These are phyloP conservation scores for Phocoena sinus DNA, from an alignment of 2,113 vertebrate genomes.

Conservation along the genomic window DNA sequence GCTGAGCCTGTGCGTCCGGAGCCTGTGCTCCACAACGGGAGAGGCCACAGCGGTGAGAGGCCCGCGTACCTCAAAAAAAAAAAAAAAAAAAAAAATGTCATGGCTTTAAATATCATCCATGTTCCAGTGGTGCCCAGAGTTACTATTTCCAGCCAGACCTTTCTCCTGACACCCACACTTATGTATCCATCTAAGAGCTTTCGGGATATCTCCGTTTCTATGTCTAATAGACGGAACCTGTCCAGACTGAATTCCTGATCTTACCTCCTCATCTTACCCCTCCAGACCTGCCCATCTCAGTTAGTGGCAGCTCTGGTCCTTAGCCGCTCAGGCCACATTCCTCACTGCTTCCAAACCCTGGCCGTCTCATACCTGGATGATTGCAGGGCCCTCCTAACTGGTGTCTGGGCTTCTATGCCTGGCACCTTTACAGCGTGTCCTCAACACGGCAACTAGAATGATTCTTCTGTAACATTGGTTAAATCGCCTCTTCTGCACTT, in stretches of 20 bases:
- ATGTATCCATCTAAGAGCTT: not conserved
- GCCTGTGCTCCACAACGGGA: too few relatives aligned
- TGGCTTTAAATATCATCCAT: not conserved
- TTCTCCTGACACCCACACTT: not conserved
- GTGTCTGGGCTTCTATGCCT: not conserved
- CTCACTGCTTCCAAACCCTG: not conserved
- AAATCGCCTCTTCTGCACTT: not conserved
- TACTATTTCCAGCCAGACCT: not conserved
- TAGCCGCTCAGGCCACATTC: not conserved
- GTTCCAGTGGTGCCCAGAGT: not conserved
- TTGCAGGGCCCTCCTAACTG: not conserved
- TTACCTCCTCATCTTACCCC: not conserved
- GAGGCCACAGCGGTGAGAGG: too few relatives aligned
- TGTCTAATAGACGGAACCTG: not conserved
- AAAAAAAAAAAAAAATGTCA: not conserved
- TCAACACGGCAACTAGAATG: not conserved
- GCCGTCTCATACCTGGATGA: too few relatives aligned
- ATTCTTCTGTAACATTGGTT: not conserved
- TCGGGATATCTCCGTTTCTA: not conserved
- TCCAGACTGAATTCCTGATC: not conserved
- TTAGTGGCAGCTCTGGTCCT: not conserved
- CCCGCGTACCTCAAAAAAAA: too few relatives aligned
- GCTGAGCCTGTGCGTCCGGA: too few relatives aligned
- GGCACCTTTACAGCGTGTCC: not conserved
- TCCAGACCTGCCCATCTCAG: not conserved